phyloP scores from a whole-genome alignment of 2,888 invertebrate species.

The Drosophila subsilvestris region DNA sequence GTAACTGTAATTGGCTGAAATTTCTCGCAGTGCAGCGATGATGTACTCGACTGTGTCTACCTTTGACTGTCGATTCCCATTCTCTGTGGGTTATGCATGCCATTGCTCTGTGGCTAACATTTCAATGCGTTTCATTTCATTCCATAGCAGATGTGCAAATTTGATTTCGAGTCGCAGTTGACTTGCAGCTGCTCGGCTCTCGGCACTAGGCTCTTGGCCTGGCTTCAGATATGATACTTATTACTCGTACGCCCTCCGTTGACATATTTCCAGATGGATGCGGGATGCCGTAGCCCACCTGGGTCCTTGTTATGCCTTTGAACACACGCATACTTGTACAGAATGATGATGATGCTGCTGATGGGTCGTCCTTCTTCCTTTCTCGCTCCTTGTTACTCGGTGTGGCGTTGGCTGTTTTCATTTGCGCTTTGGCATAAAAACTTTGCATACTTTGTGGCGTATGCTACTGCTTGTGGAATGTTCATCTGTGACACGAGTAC shows the following conservation, averaged over 20 bases:
- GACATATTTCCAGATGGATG: constrained; percentile 64
- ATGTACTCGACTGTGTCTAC: constrained; percentile 6
- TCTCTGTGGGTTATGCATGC: constrained; percentile 46
- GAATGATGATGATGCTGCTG: constrained; percentile 9
- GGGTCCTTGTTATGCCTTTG: constrained; percentile 65
- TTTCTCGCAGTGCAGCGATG: constrained; percentile 19
- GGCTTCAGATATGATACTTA: constrained; percentile 43
- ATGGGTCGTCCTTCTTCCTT: constrained; percentile 8
- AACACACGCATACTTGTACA: constrained; percentile 48
- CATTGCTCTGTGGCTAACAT: constrained; percentile 66
- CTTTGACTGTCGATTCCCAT: constrained; percentile 33
- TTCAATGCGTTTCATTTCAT: constrained; percentile 67
- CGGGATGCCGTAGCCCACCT: constrained; percentile 7
- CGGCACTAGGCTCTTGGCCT: constrained; percentile 1
- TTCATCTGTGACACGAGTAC: constrained; percentile 9
- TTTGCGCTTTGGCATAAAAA: constrained; percentile 71
- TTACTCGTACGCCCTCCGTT: constrained; percentile 66
- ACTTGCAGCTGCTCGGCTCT: constrained; percentile 18
- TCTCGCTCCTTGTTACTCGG: constrained; percentile 26
- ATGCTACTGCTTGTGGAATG: constrained; percentile 28
- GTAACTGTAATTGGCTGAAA: neutral
- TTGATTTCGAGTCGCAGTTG: constrained; percentile 64
- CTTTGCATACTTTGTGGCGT: constrained; percentile 75
- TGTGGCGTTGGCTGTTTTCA: constrained; percentile 71
- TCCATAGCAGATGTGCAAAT: constrained; percentile 67